Evolutionary conservation across 2,888 invertebrate species (phyloP), one percentile per base, ranked within the genome.

Genomic region (Drosophila falleni): DNA sequence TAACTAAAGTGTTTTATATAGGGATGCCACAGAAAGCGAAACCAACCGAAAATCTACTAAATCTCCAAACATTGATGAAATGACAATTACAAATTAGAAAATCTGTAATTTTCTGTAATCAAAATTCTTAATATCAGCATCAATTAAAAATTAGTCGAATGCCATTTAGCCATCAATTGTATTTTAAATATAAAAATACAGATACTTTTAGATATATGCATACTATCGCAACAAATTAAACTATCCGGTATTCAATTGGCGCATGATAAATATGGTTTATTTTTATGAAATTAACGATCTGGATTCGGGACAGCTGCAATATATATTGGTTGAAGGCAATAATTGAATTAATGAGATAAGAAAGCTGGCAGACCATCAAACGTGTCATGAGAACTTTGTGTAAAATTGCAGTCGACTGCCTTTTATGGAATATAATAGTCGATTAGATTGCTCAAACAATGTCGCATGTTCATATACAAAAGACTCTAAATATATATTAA

Each of bases 321-420:
- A 42, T 4, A 31, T 42, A 67, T 59, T 51, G 63, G 15, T 26
- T 37, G 29, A 49, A 55, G 51, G 26, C 46, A 33, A 13, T 75
- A 78, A 81, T 84, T 87, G 70, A 79, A 79, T 79, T 76, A 87
- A 81, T 64, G 41, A 59, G 84, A 82, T 82, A 82, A 87, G 71
- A 81, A 80, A 63, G 64, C 60, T 61, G 54, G 37, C 37, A 58
- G 69, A 67, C 64, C 42, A 61, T 62, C 46, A 33, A 55, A 37
- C 29, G 42, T 31, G 59, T 23, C 50, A 62, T 54, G 33, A 16
- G 60, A 65, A 61, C 58, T 68, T 59, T 61, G 68, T 65, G 61
- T 66, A 37, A 44, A 53, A 84, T 75, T 78, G 75, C 75, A 84
- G 68, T 67, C 55, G 59, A 35, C 39, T 51, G 69, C 11, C 65